These are phyloP conservation scores for Anastrepha ludens DNA, from an alignment of 1,140 invertebrate species.

Conservation along the genomic window DNA sequence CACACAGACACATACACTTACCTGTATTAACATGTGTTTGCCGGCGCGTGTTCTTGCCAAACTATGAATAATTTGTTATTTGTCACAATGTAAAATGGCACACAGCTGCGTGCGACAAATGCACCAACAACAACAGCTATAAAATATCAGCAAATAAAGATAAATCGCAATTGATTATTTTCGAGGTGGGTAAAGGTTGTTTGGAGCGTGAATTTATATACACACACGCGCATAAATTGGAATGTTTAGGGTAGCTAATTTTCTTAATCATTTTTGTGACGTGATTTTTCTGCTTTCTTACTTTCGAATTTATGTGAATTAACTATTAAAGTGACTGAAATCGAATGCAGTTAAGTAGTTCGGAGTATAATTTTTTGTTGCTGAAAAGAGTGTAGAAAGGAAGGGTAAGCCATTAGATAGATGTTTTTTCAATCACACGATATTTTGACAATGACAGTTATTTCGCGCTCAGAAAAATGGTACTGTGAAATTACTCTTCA, in stretches of 20 bases:
- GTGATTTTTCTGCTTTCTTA: too few relatives aligned
- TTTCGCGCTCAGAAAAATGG: too few relatives aligned
- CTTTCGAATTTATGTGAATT: too few relatives aligned
- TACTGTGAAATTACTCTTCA: too few relatives aligned
- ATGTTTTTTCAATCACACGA: too few relatives aligned
- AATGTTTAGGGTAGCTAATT: background rate
- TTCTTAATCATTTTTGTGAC: too few relatives aligned
- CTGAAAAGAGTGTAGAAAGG: too few relatives aligned
- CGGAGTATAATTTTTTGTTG: too few relatives aligned
- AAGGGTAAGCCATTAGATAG: too few relatives aligned
- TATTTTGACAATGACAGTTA: too few relatives aligned
- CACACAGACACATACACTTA: background rate
- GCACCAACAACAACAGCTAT: background rate
- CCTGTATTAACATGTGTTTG: background rate
- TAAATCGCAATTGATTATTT: slow-evolving; percentile 33
- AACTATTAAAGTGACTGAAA: too few relatives aligned
- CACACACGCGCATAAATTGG: background rate
- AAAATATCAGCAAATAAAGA: background rate
- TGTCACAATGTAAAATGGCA: slow-evolving; percentile 8
- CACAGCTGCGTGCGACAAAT: background rate
- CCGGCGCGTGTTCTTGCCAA: background rate
- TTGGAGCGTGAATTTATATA: background rate
- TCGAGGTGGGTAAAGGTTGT: background rate
- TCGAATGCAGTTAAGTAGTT: too few relatives aligned
- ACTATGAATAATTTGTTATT: slow-evolving; percentile 33